These are phyloP conservation scores for Gallirallus australis DNA, from an alignment of 2,797 vertebrate species.

Conservation along the genomic window DNA sequence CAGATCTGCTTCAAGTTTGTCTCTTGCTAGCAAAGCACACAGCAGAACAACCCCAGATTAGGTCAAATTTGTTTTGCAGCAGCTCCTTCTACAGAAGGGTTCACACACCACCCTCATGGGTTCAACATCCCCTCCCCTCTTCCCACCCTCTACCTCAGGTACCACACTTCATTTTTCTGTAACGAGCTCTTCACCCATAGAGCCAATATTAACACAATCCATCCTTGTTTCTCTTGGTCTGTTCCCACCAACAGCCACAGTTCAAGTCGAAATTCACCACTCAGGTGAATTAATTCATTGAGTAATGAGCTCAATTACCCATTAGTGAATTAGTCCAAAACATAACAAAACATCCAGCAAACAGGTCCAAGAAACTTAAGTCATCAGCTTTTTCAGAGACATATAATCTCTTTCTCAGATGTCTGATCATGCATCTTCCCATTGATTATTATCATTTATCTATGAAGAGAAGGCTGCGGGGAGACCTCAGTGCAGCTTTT, in stretches of 20 bases:
- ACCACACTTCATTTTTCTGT: background rate
- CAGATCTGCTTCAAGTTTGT: background rate
- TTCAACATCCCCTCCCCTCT: no score
- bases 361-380: background rate
- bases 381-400: background rate
- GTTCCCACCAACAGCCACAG: background rate
- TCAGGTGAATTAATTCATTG: background rate
- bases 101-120: background rate
- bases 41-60: background rate
- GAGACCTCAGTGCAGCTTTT: no score
- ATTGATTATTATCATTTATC: background rate
- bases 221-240: background rate
- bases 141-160: background rate
- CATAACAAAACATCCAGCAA: background rate
- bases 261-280: background rate
- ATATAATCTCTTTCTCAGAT: background rate
- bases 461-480: no score
- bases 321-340: background rate
- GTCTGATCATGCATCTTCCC: background rate
- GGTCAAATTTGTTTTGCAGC: background rate
- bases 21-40: background rate
- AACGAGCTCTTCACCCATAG: background rate
- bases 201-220: background rate
- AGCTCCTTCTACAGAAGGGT: background rate
- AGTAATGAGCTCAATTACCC: background rate